phyloP scores from a whole-genome alignment of 2,888 invertebrate species.

The Chromoteleia sp. region DNA sequence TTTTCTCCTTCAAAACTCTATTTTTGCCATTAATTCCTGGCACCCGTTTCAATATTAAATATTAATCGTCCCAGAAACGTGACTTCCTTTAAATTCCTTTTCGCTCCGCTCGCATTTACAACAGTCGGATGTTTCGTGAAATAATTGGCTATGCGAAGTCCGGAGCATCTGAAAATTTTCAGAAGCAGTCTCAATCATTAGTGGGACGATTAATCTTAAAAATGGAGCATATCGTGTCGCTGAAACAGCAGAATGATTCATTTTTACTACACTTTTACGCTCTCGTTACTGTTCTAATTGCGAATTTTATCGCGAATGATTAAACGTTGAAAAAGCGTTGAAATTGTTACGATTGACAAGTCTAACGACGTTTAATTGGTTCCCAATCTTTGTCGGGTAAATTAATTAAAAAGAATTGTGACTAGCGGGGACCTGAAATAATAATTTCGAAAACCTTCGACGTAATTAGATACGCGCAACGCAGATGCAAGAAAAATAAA shows the following conservation, averaged over 20 bases:
- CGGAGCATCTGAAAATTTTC: constrained; percentile 15
- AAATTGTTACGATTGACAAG: too few relatives aligned
- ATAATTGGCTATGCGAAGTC: constrained; percentile 15
- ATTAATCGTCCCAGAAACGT: constrained; percentile 55
- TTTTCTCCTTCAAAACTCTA: constrained; percentile 27
- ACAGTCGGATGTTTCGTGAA: constrained; percentile 27
- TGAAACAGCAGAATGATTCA: too few relatives aligned
- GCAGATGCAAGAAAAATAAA: constrained; percentile 34
- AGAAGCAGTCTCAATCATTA: neutral
- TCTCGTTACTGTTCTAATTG: too few relatives aligned
- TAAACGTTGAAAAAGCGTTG: too few relatives aligned
- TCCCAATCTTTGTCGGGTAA: too few relatives aligned
- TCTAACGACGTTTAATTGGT: too few relatives aligned
- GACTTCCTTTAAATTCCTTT: constrained; percentile 58
- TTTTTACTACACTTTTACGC: too few relatives aligned
- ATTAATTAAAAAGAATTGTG: neutral
- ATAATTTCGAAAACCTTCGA: constrained; percentile 6
- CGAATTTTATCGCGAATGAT: neutral
- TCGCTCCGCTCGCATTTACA: constrained; percentile 25
- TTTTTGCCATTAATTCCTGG: constrained; percentile 44
- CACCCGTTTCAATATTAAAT: constrained; percentile 49
- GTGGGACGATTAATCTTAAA: neutral
- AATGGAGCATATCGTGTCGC: neutral
- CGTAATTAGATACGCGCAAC: neutral
- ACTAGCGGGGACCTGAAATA: constrained; percentile 1